phyloP scores from a whole-genome alignment of 1,140 invertebrate genomes.

The Oscheius sp. region DNA sequence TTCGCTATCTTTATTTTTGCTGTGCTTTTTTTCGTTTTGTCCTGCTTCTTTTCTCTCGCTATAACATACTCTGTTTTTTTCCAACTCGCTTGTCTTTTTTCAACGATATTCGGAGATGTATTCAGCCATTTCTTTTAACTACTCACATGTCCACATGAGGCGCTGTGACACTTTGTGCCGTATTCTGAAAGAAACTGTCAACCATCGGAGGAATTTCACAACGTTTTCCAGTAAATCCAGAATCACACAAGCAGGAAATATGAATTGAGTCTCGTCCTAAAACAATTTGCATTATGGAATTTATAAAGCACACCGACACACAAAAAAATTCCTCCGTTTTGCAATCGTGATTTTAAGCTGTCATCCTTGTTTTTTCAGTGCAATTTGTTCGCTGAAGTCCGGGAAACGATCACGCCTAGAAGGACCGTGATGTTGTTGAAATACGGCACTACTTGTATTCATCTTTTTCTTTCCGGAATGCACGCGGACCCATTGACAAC shows the following conservation, averaged over 20 bases:
- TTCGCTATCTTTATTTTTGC: too few relatives aligned
- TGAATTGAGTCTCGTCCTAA: slow-evolving; percentile 42
- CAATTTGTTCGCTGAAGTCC: slow-evolving; percentile 90
- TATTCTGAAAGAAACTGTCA: slow-evolving; percentile 77
- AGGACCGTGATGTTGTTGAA: too few relatives aligned
- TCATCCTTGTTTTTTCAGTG: slow-evolving; percentile 86
- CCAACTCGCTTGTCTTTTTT: too few relatives aligned
- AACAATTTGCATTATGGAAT: slow-evolving; percentile 33
- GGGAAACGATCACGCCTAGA: too few relatives aligned
- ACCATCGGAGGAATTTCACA: slow-evolving; percentile 88
- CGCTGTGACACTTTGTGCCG: slow-evolving; percentile 89
- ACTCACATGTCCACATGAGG: slow-evolving; percentile 90
- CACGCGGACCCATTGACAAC: slow-evolving; percentile 89
- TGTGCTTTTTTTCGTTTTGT: too few relatives aligned
- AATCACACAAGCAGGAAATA: slow-evolving; percentile 78
- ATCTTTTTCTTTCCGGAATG: slow-evolving; percentile 67
- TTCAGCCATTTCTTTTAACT: too few relatives aligned
- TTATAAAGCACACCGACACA: slow-evolving; percentile 65
- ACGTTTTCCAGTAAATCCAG: slow-evolving; percentile 86
- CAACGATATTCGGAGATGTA: too few relatives aligned
- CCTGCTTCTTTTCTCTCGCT: too few relatives aligned
- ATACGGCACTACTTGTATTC: slow-evolving; percentile 73
- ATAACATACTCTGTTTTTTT: too few relatives aligned
- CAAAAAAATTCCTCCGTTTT: slow-evolving; percentile 84
- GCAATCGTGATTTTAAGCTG: slow-evolving; percentile 83